phyloP scores from a whole-genome alignment of 2,888 invertebrate species.

The Zeuzera pyrina region DNA sequence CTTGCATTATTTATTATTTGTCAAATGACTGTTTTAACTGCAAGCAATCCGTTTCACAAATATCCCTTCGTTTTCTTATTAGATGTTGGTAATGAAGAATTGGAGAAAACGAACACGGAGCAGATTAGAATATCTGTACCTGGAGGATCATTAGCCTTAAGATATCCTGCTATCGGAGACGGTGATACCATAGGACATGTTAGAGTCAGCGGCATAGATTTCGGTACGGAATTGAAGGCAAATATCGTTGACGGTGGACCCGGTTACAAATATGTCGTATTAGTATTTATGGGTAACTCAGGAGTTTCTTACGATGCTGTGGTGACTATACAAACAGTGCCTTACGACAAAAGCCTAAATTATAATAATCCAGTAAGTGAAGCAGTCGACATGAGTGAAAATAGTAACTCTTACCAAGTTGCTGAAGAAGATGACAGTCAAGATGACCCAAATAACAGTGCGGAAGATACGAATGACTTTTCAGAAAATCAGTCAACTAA shows the following conservation, averaged over 20 bases:
- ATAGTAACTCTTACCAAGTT: conserved; percentile 11
- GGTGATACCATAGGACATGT: conserved; percentile 53
- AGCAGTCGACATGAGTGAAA: conserved; percentile 2
- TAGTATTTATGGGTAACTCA: conserved; percentile 51
- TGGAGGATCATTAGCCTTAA: conserved; percentile 55
- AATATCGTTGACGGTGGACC: conserved; percentile 60
- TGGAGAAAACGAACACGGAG: conserved; percentile 48
- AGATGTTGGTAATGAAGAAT: conserved; percentile 63
- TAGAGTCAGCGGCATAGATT: conserved; percentile 59
- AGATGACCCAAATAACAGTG: conserved; percentile 31
- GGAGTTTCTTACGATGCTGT: conserved; percentile 50
- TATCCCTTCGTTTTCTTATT: conserved; percentile 58
- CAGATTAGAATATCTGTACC: conserved; percentile 52
- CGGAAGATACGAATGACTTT: conserved; percentile 22
- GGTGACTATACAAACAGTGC: conserved; percentile 46
- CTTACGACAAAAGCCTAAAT: conserved; percentile 16
- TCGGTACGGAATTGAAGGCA: conserved; percentile 55
- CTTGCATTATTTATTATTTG: conserved; percentile 27
- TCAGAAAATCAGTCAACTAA: conserved; percentile 16
- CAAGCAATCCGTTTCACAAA: conserved; percentile 52
- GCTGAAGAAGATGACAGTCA: conserved; percentile 18
- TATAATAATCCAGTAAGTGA: conserved; percentile 9
- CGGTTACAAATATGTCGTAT: conserved; percentile 54
- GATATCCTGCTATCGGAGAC: conserved; percentile 50
- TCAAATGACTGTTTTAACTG: conserved; percentile 25